phyloP scores from a whole-genome alignment of 2,888 invertebrate genomes.

The Campoplex nolae region DNA sequence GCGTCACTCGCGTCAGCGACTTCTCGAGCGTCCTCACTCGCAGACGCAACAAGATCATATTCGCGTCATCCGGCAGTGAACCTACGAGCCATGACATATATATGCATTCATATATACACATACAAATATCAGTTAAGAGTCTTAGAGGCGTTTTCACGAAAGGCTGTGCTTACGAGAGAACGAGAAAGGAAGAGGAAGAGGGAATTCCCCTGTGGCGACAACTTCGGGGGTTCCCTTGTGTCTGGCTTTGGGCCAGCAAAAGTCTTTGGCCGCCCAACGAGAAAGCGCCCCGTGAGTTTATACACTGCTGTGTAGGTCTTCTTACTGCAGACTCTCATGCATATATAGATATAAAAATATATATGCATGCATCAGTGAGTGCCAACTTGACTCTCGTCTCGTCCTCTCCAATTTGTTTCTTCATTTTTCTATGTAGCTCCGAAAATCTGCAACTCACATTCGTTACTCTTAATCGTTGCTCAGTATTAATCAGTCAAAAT shows the following conservation, averaged over 20 bases:
- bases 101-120: not conserved
- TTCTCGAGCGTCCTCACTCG: conserved; percentile 64
- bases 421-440: conserved; percentile 31
- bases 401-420: conserved; percentile 36
- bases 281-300: conserved; percentile 54
- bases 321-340: conserved; percentile 25
- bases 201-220: conserved; percentile 55
- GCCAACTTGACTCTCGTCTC: conserved; percentile 27
- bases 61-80: conserved; percentile 55
- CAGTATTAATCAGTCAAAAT: not conserved
- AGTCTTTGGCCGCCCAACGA: conserved; percentile 61
- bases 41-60: conserved; percentile 73
- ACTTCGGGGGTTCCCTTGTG: conserved; percentile 54
- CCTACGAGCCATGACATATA: conserved; percentile 1
- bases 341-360: not conserved
- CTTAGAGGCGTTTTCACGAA: conserved; percentile 36
- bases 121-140: not conserved
- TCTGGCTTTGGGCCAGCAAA: conserved; percentile 57
- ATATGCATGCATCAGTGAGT: not conserved
- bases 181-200: conserved; percentile 11
- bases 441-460: not conserved
- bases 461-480: conserved; percentile 11
- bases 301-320: conserved; percentile 39
- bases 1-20: conserved; percentile 67
- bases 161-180: conserved; percentile 24